Percentiles rank a stretch among this genome's conserved stretches.
Conservation (phyloP, 2,797 vertebrate species). For the Enteromius thamalakanensis region DNA sequence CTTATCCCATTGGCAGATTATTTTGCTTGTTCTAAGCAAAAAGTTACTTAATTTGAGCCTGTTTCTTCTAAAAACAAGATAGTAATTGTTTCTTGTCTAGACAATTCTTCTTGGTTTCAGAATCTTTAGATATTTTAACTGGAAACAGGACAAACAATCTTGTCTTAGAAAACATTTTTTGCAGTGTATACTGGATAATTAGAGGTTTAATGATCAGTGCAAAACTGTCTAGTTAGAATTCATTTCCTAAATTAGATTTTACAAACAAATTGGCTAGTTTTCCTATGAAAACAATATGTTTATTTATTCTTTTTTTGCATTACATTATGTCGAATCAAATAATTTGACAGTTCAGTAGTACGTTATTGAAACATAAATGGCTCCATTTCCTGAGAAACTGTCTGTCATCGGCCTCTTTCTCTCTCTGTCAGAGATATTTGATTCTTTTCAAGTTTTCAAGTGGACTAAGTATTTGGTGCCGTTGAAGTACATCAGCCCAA, state of each 20-base stretch:
- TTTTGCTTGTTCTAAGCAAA: too few relatives aligned
- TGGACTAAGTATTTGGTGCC: not conserved
- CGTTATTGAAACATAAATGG: not conserved
- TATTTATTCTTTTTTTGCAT: too few relatives aligned
- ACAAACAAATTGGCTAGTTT: not conserved
- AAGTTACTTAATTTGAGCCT: too few relatives aligned
- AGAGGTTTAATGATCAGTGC: not conserved
- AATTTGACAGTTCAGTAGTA: not conserved
- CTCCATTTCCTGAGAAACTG: not conserved
- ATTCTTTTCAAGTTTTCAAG: slow-evolving; percentile 10
- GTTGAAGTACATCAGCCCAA: not conserved
- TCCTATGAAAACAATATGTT: not conserved
- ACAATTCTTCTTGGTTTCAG: too few relatives aligned
- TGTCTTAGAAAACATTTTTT: too few relatives aligned
- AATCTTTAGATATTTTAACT: too few relatives aligned
- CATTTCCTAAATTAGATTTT: not conserved
- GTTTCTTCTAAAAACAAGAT: too few relatives aligned
- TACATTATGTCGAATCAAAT: not conserved
- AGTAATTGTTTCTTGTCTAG: too few relatives aligned
- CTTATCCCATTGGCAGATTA: too few relatives aligned
- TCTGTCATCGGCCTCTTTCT: not conserved
- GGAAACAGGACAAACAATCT: too few relatives aligned
- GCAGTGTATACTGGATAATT: not conserved
- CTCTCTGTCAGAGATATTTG: not conserved
- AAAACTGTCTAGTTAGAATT: not conserved